A percentile compares a stretch with the other conserved stretches of the same genome.
These are phyloP conservation scores for Spatulosminthurus flaviceps DNA, from an alignment of 2,888 invertebrate genomes.

Conservation along the genomic window DNA sequence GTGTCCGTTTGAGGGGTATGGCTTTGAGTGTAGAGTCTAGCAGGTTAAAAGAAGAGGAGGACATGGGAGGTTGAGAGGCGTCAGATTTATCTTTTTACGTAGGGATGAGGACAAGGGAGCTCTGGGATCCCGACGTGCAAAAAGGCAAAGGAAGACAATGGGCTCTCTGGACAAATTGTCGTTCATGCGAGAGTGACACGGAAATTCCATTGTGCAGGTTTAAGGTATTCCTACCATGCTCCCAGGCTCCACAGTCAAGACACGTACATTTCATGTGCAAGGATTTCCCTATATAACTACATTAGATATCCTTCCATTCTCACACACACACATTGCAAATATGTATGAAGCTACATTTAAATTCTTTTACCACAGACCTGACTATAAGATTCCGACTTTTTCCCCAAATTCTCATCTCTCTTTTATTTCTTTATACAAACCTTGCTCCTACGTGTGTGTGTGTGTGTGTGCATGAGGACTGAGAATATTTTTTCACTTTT, in stretches of 20 bases:
- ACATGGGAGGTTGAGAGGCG: slow-evolving; percentile 10
- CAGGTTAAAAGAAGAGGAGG: background rate
- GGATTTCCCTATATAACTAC: no score
- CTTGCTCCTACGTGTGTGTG: no score
- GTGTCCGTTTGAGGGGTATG: background rate
- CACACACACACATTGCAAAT: background rate
- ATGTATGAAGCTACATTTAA: background rate
- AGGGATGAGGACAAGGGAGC: slow-evolving; percentile 6
- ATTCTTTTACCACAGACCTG: background rate
- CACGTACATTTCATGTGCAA: background rate
- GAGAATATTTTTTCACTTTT: no score
- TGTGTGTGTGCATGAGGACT: no score
- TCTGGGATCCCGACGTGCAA: slow-evolving; percentile 16
- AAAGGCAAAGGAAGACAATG: slow-evolving; percentile 39
- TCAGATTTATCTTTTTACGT: slow-evolving; percentile 22
- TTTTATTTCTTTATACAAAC: no score
- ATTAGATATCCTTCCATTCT: slow-evolving; percentile 8
- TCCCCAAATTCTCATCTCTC: no score
- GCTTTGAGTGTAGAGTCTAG: background rate
- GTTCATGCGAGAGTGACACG: slow-evolving; percentile 61
- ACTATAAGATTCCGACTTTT: no score
- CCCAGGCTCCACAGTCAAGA: background rate
- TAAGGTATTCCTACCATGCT: slow-evolving; percentile 48
- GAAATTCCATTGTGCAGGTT: slow-evolving; percentile 59
- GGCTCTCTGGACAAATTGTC: slow-evolving; percentile 59